A percentile compares a stretch with the other conserved stretches of the same genome.
Conservation (phyloP, 2,113 vertebrate species). For the Natator depressus region DNA sequence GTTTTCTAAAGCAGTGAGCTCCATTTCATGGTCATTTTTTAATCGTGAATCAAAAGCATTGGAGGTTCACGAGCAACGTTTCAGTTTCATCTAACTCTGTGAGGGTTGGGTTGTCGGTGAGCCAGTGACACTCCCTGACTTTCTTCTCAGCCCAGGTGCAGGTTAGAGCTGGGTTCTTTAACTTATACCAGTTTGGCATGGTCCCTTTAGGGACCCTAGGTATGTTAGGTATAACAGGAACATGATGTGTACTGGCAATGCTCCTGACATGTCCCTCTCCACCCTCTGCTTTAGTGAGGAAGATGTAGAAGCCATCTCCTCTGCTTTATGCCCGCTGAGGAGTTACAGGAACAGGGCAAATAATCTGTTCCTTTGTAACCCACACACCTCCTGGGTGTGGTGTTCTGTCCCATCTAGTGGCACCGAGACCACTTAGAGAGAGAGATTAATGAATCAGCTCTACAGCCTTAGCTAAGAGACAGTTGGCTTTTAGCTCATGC, state of each 20-base stretch:
- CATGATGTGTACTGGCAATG: fast-evolving
- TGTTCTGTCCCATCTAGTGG: too few species aligned
- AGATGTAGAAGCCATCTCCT: background rate
- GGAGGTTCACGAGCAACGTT: background rate
- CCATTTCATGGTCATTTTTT: background rate
- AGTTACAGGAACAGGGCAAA: background rate
- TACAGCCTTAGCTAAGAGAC: too few species aligned
- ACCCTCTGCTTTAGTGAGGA: background rate
- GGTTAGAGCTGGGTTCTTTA: background rate
- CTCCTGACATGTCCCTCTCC: background rate
- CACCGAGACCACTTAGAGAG: too few species aligned
- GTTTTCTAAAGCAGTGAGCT: background rate
- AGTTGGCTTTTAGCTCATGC: too few species aligned
- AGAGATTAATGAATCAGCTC: too few species aligned
- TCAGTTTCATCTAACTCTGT: background rate
- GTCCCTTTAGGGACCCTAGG: fast-evolving
- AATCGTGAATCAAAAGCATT: background rate
- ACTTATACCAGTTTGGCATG: background rate
- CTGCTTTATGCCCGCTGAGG: background rate
- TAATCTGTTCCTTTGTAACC: background rate
- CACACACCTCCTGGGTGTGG: too few species aligned
- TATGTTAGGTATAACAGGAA: background rate
- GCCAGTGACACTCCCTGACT: background rate
- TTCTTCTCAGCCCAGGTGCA: background rate
- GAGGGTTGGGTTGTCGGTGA: background rate